Evolutionary conservation across 2,888 invertebrate species (phyloP), one percentile per base, ranked within the genome.

Genomic region (Caradrina clavipalpis): DNA sequence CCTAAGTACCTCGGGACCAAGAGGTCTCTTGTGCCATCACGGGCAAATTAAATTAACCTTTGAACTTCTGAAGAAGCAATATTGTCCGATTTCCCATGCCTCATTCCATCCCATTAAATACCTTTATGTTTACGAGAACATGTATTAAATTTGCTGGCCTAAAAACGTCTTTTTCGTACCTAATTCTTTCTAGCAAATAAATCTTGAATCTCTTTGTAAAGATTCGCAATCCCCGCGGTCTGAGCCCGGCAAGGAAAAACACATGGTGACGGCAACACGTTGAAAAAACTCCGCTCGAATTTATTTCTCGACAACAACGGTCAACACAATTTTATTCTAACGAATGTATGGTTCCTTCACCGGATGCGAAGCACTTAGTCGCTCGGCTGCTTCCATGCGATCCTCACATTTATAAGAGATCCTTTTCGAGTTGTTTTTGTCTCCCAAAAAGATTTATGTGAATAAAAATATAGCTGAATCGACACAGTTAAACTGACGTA

Each of bases 331-430:
- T 85, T 82, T 73, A 65, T 77, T 69, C 74, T 69, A 81, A 79
- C 83, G 79, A 85, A 83, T 78, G 82, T 82, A 75, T 79, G 79
- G 69, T 62, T 70, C 66, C 53, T 70, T 50, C 56, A n/a, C 69
- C 85, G 85, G 85, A 84, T 81, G 79, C 76, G 73, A 69, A 74
- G 79, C 85, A 83, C 85, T 84, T 85, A 85, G 73, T 55, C 69
- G 73, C 71, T 80, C 66, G 67, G 58, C 72, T 73, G 69, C 69
- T 63, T 70, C 71, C 39, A 55, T 72, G 67, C 67, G 73, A 70
- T 71, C 82, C 78, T 65, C 72, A 78, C 75, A 81, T 86, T 85
- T 81, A 45, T 45, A 82, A 83, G 80, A 79, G 73, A 75, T 76
- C 56, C 72, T 71, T 73, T 73, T 76, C 55, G 53, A 76, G 76